phyloP scores from a whole-genome alignment of 2,113 vertebrate genomes.

The Phalacrocorax pelagicus region DNA sequence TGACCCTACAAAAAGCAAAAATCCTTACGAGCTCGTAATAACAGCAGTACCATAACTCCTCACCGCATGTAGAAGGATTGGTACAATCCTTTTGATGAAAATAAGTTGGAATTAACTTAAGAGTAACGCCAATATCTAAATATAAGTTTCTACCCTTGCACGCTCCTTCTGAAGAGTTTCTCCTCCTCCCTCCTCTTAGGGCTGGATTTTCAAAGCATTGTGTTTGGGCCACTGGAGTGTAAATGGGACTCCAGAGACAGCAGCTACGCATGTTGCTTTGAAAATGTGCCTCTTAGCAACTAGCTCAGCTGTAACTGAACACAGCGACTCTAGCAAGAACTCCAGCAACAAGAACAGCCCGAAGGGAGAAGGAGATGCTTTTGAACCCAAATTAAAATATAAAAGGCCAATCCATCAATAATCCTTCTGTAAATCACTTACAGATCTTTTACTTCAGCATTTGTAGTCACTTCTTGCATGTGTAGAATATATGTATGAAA shows the following conservation, averaged over 20 bases:
- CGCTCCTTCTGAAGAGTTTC: neutral
- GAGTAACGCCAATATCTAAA: neutral
- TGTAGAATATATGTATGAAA: neutral
- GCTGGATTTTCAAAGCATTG: slow-evolving; percentile 29
- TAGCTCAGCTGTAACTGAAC: neutral
- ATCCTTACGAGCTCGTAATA: neutral
- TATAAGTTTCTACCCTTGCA: neutral
- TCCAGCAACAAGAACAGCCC: neutral
- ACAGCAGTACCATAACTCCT: neutral
- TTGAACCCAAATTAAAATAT: neutral
- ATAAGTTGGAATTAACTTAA: neutral
- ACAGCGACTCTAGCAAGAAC: neutral
- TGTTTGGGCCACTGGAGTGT: neutral
- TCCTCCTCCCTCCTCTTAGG: neutral
- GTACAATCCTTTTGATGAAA: neutral
- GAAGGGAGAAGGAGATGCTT: neutral
- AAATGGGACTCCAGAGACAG: neutral
- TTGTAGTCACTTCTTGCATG: neutral
- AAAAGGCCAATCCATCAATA: neutral
- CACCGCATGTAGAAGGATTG: neutral
- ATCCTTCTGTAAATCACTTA: neutral
- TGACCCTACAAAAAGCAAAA: neutral
- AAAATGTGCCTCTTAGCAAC: neutral
- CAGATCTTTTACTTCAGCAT: neutral
- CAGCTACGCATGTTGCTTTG: neutral